Evolutionary conservation across 2,797 vertebrate species (phyloP), one percentile per base, ranked within the genome.

Genomic region (Hyperoplus immaculatus): DNA sequence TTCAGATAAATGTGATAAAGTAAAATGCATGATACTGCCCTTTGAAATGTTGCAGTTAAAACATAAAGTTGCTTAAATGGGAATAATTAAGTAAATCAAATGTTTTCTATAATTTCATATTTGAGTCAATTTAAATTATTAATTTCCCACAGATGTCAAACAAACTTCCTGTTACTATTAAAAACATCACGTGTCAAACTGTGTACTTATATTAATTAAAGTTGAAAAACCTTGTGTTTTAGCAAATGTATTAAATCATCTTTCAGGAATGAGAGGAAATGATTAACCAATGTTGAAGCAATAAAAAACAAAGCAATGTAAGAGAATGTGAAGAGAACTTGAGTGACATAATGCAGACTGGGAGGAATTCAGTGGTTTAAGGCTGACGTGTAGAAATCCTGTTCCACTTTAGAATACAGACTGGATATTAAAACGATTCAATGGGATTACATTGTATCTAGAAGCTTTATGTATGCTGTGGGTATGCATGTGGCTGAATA

Each of bases 281-380:
- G 59, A 77, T 81, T 65, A 61, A 74, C 73, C 78, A 69, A 15
- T 63, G 60, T 16, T 79, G 71, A 69, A 80, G 79, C 54, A 69
- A 66, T 18, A 57, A 61, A 74, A 77, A 79, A 77, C 56, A 69
- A 79, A 79, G 81, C 67, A 78, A 66, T 57, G 62, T 4, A 43
- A 83, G 71, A 16, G 12, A 69, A 72, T 80, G 71, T 59, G 73
- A 77, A 45, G 70, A 64, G n/a, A 80, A 49, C 56, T 42, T 78
- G 82, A 89, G 59, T 78, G 87, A 83, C 88, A 82, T 80, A 65
- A 69, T 62, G 63, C 65, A 83, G 72, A 77, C 84, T 8, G 4
- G 42, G 71, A 83, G 80, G 83, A 89, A 90, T 86, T 73, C 77
- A 36, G 85, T 87, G 91, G 90, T 87, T 91, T 71, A 4, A 16